A percentile compares a stretch with the other conserved stretches of the same genome.
Conservation (phyloP, 2,113 vertebrate genomes). For the Eleginops maclovinus region DNA sequence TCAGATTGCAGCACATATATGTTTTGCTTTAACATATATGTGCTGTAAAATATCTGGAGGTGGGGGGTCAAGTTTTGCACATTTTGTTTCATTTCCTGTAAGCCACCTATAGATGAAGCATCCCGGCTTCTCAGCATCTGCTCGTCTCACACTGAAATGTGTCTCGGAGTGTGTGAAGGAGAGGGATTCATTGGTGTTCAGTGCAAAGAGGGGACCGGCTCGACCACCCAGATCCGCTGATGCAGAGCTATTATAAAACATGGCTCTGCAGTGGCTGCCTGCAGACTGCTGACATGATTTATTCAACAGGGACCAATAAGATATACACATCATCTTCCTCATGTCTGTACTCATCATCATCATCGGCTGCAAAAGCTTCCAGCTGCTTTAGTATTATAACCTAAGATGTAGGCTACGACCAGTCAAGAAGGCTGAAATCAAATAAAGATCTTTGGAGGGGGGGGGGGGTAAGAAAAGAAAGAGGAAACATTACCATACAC, state of each 20-base stretch:
- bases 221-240: slow-evolving; percentile 10
- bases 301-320: slow-evolving; percentile 51
- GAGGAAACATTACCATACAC: slow-evolving; percentile 80
- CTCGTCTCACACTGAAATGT: slow-evolving; percentile 70
- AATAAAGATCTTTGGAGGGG: slow-evolving; percentile 62
- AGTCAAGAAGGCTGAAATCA: slow-evolving; percentile 78
- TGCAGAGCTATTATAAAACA: slow-evolving; percentile 61
- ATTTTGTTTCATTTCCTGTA: slow-evolving; percentile 19
- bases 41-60: slow-evolving; percentile 49
- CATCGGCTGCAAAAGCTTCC: slow-evolving; percentile 41
- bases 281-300: slow-evolving; percentile 38
- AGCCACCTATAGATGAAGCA: slow-evolving; percentile 58
- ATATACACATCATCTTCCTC: slow-evolving; percentile 70
- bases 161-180: slow-evolving; percentile 9
- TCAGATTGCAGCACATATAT: slow-evolving; percentile 75
- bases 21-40: slow-evolving; percentile 71
- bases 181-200: slow-evolving; percentile 9
- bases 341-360: slow-evolving; percentile 55
- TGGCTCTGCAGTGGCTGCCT: slow-evolving; percentile 65
- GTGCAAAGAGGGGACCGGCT: slow-evolving; percentile 11
- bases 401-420: slow-evolving; percentile 83
- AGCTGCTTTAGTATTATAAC: slow-evolving; percentile 50
- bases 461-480: slow-evolving; percentile 18
- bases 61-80: slow-evolving; percentile 26
- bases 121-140: slow-evolving; percentile 78